Percentiles rank a stretch among this genome's conserved stretches.
These are phyloP conservation scores for Diadumene lineata DNA, from an alignment of 92 coral and sea anemone species.

Conservation along the genomic window DNA sequence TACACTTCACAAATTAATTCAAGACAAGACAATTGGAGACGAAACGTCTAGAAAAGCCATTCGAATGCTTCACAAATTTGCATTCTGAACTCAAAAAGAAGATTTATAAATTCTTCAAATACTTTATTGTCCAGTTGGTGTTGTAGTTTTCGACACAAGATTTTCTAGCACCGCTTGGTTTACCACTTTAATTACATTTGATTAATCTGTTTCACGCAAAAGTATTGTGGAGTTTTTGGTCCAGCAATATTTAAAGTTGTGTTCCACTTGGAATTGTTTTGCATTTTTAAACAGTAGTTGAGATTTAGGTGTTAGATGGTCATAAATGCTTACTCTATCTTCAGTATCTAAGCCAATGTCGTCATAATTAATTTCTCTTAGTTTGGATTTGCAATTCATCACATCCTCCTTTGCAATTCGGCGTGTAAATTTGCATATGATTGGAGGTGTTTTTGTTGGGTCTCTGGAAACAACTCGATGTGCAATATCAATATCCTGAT, in stretches of 20 bases:
- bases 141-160: no score
- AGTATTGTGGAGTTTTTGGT: constrained; percentile 18
- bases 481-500: constrained; percentile 21
- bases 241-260: constrained; percentile 22
- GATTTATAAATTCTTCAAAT: no score
- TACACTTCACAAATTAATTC: no score
- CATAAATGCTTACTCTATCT: not conserved
- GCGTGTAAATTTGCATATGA: constrained; percentile 13
- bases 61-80: no score
- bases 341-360: constrained; percentile 8
- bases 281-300: constrained; percentile 5
- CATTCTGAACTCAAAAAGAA: no score
- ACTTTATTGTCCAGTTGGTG: no score
- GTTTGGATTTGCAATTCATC: constrained; percentile 14
- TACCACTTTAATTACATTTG: not conserved
- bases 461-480: not conserved
- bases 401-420: constrained; percentile 27
- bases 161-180: constrained; percentile 5
- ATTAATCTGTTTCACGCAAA: not conserved
- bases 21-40: no score
- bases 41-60: no score
- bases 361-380: not conserved
- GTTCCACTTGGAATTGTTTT: not conserved
- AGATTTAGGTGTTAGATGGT: constrained; percentile 21
- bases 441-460: constrained; percentile 6